Conservation (phyloP, 2,797 vertebrate species). For the Nyctalus aviator region DNA sequence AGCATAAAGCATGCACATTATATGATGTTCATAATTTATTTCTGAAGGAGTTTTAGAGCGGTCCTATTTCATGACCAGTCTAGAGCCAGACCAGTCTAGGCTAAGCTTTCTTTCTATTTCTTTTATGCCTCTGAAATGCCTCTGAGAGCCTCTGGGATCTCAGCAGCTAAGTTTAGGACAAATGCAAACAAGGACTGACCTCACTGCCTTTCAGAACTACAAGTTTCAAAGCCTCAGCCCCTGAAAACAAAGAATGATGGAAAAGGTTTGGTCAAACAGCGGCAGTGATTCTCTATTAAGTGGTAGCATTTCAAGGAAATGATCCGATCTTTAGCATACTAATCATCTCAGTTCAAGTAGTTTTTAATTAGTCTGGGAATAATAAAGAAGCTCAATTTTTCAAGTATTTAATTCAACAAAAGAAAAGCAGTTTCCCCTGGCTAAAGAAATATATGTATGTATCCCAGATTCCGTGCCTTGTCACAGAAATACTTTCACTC, state of each 20-base stretch:
- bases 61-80: background rate
- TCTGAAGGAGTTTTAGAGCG: background rate
- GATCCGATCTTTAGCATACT: conserved; percentile 40
- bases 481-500: conserved; percentile 71
- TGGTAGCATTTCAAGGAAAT: background rate
- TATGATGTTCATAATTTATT: background rate
- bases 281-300: background rate
- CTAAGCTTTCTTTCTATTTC: background rate
- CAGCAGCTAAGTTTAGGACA: background rate
- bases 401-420: conserved; percentile 73
- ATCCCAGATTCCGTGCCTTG: conserved; percentile 64
- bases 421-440: conserved; percentile 71
- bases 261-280: background rate
- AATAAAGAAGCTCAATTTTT: conserved; percentile 68
- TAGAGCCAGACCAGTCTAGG: background rate
- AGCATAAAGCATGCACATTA: background rate
- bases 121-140: background rate
- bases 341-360: conserved; percentile 51
- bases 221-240: background rate
- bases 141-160: background rate
- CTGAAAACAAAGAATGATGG: background rate
- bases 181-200: background rate
- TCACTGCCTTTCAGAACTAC: background rate
- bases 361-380: conserved; percentile 70
- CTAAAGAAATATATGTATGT: background rate